Conservation (phyloP, 2,797 vertebrate genomes). For the Anableps anableps region DNA sequence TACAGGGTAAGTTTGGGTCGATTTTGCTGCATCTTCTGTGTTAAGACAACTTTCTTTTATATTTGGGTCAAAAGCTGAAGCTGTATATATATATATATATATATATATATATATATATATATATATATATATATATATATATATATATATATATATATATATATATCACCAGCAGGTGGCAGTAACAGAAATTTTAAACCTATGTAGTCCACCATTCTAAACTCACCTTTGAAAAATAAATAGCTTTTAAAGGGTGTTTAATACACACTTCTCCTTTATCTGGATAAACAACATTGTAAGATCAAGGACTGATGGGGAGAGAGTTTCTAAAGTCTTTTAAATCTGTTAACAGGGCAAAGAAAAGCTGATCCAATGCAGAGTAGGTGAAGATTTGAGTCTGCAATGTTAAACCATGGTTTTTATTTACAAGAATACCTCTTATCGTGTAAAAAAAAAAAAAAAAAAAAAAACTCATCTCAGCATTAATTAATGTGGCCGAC, state of each 20-base stretch:
- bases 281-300: not conserved
- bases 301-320: not conserved
- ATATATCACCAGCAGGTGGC: not conserved
- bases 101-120: too few relatives aligned
- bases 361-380: not conserved
- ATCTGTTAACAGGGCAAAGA: not conserved
- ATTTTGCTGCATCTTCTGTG: not conserved
- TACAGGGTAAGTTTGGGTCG: conserved; percentile 86
- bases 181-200: not conserved
- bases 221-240: not conserved
- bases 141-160: too few relatives aligned
- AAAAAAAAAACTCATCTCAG: not conserved
- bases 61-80: not conserved
- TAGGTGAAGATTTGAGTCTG: not conserved
- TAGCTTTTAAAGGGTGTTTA: not conserved
- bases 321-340: not conserved
- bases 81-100: too few relatives aligned
- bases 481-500: not conserved
- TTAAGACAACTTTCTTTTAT: not conserved
- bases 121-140: too few relatives aligned
- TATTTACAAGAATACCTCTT: not conserved
- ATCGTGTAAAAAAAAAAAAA: not conserved
- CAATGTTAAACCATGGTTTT: not conserved
- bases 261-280: not conserved
- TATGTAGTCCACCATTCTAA: not conserved